phyloP scores from a whole-genome alignment of 2,113 vertebrate species.

The Sebastes schlegelii region DNA sequence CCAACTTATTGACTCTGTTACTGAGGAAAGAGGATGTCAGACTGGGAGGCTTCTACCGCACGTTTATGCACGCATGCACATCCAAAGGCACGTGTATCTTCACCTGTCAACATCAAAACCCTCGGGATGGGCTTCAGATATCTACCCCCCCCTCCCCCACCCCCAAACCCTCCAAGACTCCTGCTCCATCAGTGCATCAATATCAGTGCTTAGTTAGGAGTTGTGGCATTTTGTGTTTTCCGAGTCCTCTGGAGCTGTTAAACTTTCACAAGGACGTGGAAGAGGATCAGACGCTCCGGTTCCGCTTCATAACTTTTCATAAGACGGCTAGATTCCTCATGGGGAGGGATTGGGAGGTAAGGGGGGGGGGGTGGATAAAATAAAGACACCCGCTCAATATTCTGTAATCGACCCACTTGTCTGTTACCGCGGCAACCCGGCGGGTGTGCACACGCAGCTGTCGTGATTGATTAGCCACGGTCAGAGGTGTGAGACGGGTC shows the following conservation, averaged over 20 bases:
- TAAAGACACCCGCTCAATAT: slow-evolving; percentile 64
- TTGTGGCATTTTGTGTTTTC: slow-evolving; percentile 4
- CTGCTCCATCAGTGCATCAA: not conserved
- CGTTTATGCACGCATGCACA: slow-evolving; percentile 29
- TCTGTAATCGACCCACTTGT: slow-evolving; percentile 63
- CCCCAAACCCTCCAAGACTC: not conserved
- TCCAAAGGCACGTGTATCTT: slow-evolving; percentile 12
- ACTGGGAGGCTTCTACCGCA: slow-evolving; percentile 21
- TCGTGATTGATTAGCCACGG: slow-evolving; percentile 65
- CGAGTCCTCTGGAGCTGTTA: not conserved
- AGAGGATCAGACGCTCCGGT: slow-evolving; percentile 13
- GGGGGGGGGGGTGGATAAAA: not conserved
- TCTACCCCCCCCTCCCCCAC: not conserved
- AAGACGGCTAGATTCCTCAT: slow-evolving; percentile 44
- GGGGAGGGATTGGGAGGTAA: not conserved
- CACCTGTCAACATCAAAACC: slow-evolving; percentile 36
- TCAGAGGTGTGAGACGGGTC: slow-evolving; percentile 51
- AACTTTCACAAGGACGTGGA: slow-evolving; percentile 34
- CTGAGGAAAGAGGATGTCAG: slow-evolving; percentile 23
- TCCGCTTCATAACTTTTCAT: slow-evolving; percentile 35
- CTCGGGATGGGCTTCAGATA: not conserved
- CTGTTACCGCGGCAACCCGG: slow-evolving; percentile 68
- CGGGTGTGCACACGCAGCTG: slow-evolving; percentile 47
- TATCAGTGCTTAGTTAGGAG: not conserved
- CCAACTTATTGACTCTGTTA: slow-evolving; percentile 1